Evolutionary conservation across 2,113 vertebrate species (phyloP).

Genomic region (Melanostigma gelatinosum): DNA sequence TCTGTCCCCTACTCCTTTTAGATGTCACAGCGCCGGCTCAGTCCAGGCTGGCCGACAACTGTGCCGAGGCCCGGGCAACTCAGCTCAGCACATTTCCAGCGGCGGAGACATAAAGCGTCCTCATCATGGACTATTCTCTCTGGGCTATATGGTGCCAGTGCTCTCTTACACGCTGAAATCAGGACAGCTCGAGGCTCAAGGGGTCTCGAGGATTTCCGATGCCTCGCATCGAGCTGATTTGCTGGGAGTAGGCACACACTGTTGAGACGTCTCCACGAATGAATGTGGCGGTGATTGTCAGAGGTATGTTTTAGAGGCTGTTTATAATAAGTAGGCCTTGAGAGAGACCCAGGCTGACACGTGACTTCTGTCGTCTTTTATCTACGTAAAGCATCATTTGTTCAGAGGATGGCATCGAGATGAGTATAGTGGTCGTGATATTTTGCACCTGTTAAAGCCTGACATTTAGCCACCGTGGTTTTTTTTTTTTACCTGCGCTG

Average conservation of each 20-base stretch:
- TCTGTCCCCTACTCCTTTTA: constrained; percentile 37
- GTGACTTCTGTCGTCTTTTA: constrained; percentile 33
- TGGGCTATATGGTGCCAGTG: constrained; percentile 35
- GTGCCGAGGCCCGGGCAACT: constrained; percentile 33
- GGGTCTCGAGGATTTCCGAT: constrained; percentile 52
- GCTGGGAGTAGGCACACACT: constrained; percentile 33
- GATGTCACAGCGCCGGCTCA: constrained; percentile 37
- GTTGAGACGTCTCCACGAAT: constrained; percentile 49
- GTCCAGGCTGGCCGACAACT: constrained; percentile 45
- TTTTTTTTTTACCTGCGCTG: constrained; percentile 21
- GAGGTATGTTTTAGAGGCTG: constrained; percentile 60
- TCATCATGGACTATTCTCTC: constrained; percentile 73
- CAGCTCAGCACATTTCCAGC: constrained; percentile 50
- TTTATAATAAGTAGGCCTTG: constrained; percentile 34
- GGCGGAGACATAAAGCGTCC: constrained; percentile 42
- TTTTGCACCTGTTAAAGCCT: constrained; percentile 54
- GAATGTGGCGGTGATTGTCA: constrained; percentile 62
- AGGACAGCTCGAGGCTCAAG: constrained; percentile 57
- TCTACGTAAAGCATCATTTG: constrained; percentile 22
- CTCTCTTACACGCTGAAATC: constrained; percentile 56
- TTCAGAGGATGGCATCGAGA: constrained; percentile 42
- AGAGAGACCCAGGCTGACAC: not conserved
- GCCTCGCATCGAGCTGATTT: constrained; percentile 54
- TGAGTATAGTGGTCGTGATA: constrained; percentile 36
- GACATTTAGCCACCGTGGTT: constrained; percentile 41